These are phyloP conservation scores for Candidula unifasciata DNA, from an alignment of 2,888 invertebrate genomes.

Conservation along the genomic window DNA sequence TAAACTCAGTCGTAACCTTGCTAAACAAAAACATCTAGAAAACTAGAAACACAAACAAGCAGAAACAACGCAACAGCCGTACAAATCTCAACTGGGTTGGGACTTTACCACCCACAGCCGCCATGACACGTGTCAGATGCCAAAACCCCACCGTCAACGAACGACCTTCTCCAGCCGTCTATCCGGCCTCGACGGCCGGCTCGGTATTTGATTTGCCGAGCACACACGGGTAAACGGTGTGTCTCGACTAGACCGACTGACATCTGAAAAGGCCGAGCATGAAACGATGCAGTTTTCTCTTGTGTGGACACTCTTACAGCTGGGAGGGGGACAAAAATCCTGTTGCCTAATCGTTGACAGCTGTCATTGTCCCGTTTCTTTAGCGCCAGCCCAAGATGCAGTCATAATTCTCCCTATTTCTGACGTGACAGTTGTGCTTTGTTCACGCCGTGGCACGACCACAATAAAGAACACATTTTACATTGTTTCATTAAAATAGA, in stretches of 20 bases:
- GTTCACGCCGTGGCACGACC: no score
- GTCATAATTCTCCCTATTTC: no score
- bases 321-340: no score
- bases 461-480: no score
- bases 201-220: background rate
- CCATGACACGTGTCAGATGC: background rate
- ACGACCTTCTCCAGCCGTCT: background rate
- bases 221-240: background rate
- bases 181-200: background rate
- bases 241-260: background rate
- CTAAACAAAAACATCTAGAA: no score
- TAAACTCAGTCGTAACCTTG: no score
- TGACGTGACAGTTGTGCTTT: no score
- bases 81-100: background rate
- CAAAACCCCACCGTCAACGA: background rate
- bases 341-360: background rate
- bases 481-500: no score
- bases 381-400: no score
- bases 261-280: background rate
- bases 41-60: no score
- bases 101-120: background rate
- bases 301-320: no score
- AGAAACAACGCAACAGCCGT: no score
- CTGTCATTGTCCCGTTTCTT: background rate
- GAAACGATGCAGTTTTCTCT: background rate